Conservation (phyloP, 2,113 vertebrate genomes). For the Dinomys branickii region DNA sequence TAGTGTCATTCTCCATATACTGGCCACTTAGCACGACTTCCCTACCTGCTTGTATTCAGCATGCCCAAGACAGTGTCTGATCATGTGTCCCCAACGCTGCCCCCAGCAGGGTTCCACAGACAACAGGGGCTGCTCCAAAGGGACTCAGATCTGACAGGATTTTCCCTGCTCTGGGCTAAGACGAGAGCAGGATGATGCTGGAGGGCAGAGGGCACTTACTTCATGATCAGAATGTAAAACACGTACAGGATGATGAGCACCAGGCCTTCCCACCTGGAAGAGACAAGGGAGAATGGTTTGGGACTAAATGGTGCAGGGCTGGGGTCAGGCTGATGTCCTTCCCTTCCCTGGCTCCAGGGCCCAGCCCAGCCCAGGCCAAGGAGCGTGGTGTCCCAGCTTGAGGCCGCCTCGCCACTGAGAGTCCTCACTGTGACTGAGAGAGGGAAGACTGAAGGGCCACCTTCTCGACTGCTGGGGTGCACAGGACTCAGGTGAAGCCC, state of each 20-base stretch:
- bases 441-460: background rate
- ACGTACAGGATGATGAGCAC: constrained; percentile 95
- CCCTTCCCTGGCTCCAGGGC: background rate
- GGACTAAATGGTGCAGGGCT: accelerated
- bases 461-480: background rate
- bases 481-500: too few species aligned
- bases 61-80: background rate
- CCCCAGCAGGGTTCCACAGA: background rate
- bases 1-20: accelerated
- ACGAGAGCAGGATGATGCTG: accelerated
- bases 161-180: background rate
- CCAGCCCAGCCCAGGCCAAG: background rate
- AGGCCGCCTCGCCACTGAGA: background rate
- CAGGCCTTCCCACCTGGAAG: constrained; percentile 97
- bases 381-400: accelerated
- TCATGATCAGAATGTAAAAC: constrained; percentile 98
- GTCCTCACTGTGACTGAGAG: background rate
- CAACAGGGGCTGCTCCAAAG: background rate
- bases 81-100: background rate
- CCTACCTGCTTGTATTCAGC: background rate
- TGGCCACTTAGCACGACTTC: background rate
- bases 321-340: accelerated
- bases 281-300: constrained; percentile 63
- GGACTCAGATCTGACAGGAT: accelerated
- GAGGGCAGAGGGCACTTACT: constrained; percentile 89